Base-by-base conservation (phyloP, 2,797 vertebrate species). In the Apogon talboti region DNA sequence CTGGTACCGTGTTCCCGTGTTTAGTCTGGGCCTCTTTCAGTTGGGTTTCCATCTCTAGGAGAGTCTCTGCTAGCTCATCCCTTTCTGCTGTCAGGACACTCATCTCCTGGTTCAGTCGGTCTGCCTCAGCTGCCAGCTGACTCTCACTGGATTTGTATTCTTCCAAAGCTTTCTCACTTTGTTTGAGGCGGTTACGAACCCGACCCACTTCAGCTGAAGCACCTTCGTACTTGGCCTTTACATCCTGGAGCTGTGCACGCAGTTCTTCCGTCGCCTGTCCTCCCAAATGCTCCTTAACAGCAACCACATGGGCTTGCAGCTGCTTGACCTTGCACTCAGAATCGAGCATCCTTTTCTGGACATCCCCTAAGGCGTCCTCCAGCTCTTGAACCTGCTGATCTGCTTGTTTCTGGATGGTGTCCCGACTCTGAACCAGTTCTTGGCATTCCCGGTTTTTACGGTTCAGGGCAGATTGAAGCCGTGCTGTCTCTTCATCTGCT, bases 261-360 rank as follows among this genome's bases (percentile, higher is more conserved):
- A 99, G 92, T 11, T 98, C 97, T 63, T 98, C 96, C 0, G 82
- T 24, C 0, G 68, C 58, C 46, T 94, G 95, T 30, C 87, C 86
- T 79, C 69, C 93, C 4, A 99, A 82, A 78, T 98, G 97, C 14
- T 98, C 97, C 62, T 98, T 99, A 3, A 99, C 94, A 0, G 96
- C 96, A 0, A 97, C 94, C 13, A 99, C 98, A 37, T 99, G 98
- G 2, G 94, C 92, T 84, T 99, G 98, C 89, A 99, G 96, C 82
- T 98, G 97, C 71, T 98, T 98, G 15, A 99, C 96, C 70, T 99
- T 99, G 52, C 95, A 94, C 84, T 99, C 98, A 0, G 97, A 99
- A 43, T 99, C 98, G 9, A 97, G 91, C 98, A 99, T 99, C 40
- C 98, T 94, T 85, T 96, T 98, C 93, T 99, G 98, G 11, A 99